phyloP scores from a whole-genome alignment of 2,113 vertebrate genomes.

The Bothrops jararaca region DNA sequence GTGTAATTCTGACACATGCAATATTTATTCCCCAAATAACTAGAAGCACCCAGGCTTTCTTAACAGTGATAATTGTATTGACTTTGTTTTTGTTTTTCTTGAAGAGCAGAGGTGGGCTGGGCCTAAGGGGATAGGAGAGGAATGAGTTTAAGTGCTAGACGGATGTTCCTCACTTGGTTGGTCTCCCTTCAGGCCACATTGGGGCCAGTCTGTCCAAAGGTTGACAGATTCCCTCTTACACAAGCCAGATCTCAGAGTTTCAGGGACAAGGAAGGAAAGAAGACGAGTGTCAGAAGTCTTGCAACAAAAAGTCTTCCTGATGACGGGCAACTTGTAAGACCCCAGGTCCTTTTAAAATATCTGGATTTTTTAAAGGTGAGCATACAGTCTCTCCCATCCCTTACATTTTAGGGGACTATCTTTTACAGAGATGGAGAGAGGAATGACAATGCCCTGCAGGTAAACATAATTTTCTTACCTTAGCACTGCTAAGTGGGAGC shows the following conservation, averaged over 20 bases:
- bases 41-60: constrained; percentile 48
- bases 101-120: constrained; percentile 63
- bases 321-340: constrained; percentile 38
- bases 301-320: constrained; percentile 59
- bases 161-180: constrained; percentile 54
- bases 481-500: background rate
- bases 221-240: constrained; percentile 69
- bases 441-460: background rate
- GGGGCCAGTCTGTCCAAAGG: constrained; percentile 67
- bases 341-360: constrained; percentile 39
- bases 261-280: constrained; percentile 34
- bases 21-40: constrained; percentile 32
- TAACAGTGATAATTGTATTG: constrained; percentile 59
- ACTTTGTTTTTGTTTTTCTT: constrained; percentile 35
- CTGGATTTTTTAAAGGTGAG: constrained; percentile 41
- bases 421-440: background rate
- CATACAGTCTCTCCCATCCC: constrained; percentile 23
- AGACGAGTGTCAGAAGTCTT: constrained; percentile 61
- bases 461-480: background rate
- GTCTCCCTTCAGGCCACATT: constrained; percentile 69
- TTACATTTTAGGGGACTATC: constrained; percentile 34
- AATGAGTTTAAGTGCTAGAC: constrained; percentile 62
- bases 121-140: constrained; percentile 58
- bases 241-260: constrained; percentile 76
- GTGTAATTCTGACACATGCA: background rate